A percentile compares a stretch with the other conserved stretches of the same genome.
These are phyloP conservation scores for Leguminivora glycinivorella DNA, from an alignment of 1,140 invertebrate species.

Conservation along the genomic window DNA sequence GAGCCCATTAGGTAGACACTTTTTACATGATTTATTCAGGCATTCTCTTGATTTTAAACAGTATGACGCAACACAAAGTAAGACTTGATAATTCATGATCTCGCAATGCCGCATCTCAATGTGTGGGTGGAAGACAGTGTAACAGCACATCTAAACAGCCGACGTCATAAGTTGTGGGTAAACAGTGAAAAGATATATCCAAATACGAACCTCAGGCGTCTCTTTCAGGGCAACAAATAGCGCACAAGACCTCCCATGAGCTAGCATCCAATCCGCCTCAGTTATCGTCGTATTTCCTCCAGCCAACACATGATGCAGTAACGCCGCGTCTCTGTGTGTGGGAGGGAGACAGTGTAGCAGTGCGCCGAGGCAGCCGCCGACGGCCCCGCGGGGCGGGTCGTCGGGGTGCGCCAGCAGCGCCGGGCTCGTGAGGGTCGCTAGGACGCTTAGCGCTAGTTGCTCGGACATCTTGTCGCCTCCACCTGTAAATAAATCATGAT, in stretches of 20 bases:
- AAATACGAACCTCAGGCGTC: constrained; percentile 79
- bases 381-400: constrained; percentile 88
- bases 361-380: constrained; percentile 93
- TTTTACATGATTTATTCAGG: no score
- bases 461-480: constrained; percentile 95
- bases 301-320: constrained; percentile 88
- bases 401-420: constrained; percentile 86
- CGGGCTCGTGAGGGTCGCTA: constrained; percentile 83
- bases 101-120: no score
- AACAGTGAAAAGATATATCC: no score
- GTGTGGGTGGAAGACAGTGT: no score
- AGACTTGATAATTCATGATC: no score
- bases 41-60: no score
- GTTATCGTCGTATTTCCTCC: constrained; percentile 75
- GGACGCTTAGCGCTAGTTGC: constrained; percentile 87
- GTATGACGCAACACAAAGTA: no score
- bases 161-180: no score
- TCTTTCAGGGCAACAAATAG: constrained; percentile 95
- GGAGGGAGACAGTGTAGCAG: constrained; percentile 87
- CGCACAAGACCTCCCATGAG: constrained; percentile 90
- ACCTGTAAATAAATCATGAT: constrained; percentile 58
- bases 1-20: no score
- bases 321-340: constrained; percentile 86
- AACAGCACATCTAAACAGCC: no score
- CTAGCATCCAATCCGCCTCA: constrained; percentile 84